Evolutionary conservation across 2,113 vertebrate genomes (phyloP), one percentile per base, ranked within the genome.

Genomic region (Microtus ochrogaster): DNA sequence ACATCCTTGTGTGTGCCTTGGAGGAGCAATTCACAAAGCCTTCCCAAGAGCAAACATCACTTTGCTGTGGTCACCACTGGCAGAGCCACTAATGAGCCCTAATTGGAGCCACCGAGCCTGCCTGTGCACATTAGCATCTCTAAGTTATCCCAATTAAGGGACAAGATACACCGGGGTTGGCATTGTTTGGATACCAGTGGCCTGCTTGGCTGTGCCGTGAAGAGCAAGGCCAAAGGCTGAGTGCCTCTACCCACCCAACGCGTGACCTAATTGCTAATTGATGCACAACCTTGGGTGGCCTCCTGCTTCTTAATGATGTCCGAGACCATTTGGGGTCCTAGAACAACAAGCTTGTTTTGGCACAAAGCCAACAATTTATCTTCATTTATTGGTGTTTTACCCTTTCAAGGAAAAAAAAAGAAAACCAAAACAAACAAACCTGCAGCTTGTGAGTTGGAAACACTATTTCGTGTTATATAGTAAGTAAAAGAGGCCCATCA

Each of bases 251-350:
- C 92, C 65, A 76, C 88, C 96, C 85, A 77, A 89, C 4, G 47
- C 63, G 90, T 90, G 96, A 92, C 96, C 97, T 97, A 85, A 96
- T 90, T 94, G 94, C 96, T 95, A 97, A 97, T 86, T 97, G 97
- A 96, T 89, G 92, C 66, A 91, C 96, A 94, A 88, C 96, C 94
- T 94, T 89, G 55, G 72, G 96, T 92, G 89, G 88, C 96, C 95
- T 97, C 95, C 95, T 90, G 96, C 77, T 95, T 94, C 92, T 90
- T 96, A 97, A 96, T 97, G 94, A 96, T 94, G 94, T 93, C 92
- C 58, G 44, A 92, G 92, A 90, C 88, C 39, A 82, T 97, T 94
- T 93, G 87, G 95, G 93, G 96, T 95, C 95, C 91, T 94, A 89
- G 84, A 96, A 95, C 90, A 97, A 97, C 92, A 95, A 95, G 89